phyloP scores from a whole-genome alignment of 2,797 vertebrate species.

The Megaceryle alcyon region DNA sequence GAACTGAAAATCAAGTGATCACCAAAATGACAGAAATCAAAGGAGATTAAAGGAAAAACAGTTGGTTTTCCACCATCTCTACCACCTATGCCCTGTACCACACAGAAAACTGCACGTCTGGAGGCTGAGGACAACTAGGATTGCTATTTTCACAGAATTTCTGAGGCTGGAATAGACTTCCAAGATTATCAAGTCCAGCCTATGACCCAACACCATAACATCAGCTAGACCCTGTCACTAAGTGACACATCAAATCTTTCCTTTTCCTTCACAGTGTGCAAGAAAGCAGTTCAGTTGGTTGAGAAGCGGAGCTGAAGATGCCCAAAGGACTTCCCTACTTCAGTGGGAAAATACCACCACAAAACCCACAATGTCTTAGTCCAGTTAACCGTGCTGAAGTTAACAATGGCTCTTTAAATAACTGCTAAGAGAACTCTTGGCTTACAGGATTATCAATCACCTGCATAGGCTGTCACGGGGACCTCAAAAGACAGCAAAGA shows the following conservation, averaged over 20 bases:
- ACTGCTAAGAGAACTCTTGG: neutral
- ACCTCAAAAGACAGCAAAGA: neutral
- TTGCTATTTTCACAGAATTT: neutral
- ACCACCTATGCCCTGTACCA: neutral
- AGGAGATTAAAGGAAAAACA: neutral
- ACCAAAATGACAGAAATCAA: neutral
- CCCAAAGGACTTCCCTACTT: neutral
- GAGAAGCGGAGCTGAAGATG: neutral
- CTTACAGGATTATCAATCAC: slow-evolving; percentile 38
- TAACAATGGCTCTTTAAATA: neutral
- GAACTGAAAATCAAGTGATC: neutral
- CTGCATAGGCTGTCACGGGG: neutral
- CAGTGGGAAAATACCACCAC: neutral
- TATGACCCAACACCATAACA: too few species aligned
- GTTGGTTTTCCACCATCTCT: neutral
- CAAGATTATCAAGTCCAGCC: too few species aligned
- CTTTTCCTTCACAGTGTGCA: neutral
- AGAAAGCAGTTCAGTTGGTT: neutral
- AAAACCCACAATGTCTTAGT: neutral
- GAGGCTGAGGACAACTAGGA: neutral
- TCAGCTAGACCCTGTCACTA: too few species aligned
- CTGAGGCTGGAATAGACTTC: too few species aligned
- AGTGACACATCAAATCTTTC: too few species aligned
- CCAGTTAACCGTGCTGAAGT: slow-evolving; percentile 15
- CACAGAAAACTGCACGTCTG: neutral